Evolutionary conservation across 2,797 vertebrate species (phyloP).

Genomic region (Sebastes nivosus): DNA sequence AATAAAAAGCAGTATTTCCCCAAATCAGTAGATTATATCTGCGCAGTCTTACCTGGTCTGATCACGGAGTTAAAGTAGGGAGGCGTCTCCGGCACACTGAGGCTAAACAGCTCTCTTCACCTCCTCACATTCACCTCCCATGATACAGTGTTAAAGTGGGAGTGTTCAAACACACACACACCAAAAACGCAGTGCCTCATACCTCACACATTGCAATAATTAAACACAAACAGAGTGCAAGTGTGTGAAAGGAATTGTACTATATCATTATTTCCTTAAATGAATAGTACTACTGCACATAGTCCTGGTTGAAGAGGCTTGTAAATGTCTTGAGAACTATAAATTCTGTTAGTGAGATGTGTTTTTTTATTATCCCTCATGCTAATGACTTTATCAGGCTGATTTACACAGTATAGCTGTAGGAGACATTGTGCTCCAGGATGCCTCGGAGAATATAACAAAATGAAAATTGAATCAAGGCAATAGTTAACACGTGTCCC

Average conservation of each 20-base stretch:
- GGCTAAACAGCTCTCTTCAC: background rate
- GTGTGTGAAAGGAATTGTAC: background rate
- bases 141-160: slow-evolving; percentile 10
- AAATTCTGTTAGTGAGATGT: background rate
- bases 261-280: background rate
- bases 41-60: slow-evolving; percentile 25
- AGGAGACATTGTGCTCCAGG: background rate
- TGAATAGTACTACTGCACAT: background rate
- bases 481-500: background rate
- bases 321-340: background rate
- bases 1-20: background rate
- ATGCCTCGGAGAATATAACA: background rate
- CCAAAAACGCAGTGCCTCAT: background rate
- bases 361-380: background rate
- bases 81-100: background rate
- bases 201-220: background rate
- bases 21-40: background rate
- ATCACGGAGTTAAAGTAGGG: background rate
- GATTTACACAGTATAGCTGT: background rate
- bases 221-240: background rate
- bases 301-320: background rate
- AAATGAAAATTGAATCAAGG: background rate
- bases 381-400: background rate
- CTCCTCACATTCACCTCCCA: slow-evolving; percentile 25
- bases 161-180: slow-evolving; percentile 10